Base-by-base conservation (phyloP, 2,888 invertebrate species). In the Nymphalis polychloros region DNA sequence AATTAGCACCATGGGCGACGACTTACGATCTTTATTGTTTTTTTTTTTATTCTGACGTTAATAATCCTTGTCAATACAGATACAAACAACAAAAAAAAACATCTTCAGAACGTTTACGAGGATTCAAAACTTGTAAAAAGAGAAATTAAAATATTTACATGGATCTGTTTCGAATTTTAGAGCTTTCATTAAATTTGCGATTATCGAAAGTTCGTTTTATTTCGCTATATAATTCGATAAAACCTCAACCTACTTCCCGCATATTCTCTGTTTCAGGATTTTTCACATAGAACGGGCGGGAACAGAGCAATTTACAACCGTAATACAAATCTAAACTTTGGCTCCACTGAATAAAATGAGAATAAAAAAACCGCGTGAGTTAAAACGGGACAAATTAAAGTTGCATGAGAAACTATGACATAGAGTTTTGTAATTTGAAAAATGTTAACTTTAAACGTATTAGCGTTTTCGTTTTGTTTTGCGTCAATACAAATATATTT, bases 271-370 rank as follows among this genome's bases (percentile, higher is more conserved):
- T 74, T 77, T 70, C 67, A 76, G 74, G 75, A 77, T 75, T 77
- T 78, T 78, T 77, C 77, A 76, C 78, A 77, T 75, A 75, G 75
- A 73, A 72, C 74, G 73, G 73, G 76, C 74, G 73, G 76, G 74
- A 75, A 78, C 75, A 73, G 73, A 77, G 74, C 76, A 76, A 78
- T 79, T 77, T 76, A 78, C 77, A 78, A 75, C 75, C 73, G 75
- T 76, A 77, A 78, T 77, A 78, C 78, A 79, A 79, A 78, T 79
- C 74, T 79, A 74, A 79, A 79, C 74, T 77, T 78, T 75, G 75
- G 71, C 74, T 72, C 68, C 70, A 70, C 68, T 73, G 75, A 74
- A 75, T 75, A 75, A 73, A 77, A 76, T 67, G 70, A 72, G 73
- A 67, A 61, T 65, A 8, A 68, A 63, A 72, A 72, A 68, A 68